Percentiles rank a stretch among this genome's conserved stretches.
Evolutionary conservation across 2,797 vertebrate species (phyloP).

Genomic region (Chelidonichthys spinosus): DNA sequence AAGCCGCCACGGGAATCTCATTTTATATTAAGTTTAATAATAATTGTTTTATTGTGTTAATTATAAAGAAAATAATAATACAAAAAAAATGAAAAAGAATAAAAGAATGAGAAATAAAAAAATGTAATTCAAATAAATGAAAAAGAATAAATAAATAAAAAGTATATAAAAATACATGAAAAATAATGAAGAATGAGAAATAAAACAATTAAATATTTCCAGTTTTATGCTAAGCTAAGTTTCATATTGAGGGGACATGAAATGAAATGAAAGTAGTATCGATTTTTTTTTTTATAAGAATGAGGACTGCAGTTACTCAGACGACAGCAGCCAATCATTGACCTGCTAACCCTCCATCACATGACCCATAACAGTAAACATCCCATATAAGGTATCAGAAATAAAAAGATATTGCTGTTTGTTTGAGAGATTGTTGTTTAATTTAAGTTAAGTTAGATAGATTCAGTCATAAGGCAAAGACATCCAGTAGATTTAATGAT

Average conservation of each 20-base stretch:
- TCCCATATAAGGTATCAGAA: neutral
- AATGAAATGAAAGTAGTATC: too few species aligned
- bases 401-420: conserved; percentile 7
- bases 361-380: neutral
- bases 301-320: neutral
- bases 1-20: too few species aligned
- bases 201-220: too few species aligned
- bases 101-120: too few species aligned
- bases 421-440: neutral
- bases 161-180: too few species aligned
- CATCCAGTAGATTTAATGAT: neutral
- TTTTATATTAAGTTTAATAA: too few species aligned
- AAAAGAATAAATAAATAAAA: too few species aligned
- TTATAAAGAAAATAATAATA: neutral
- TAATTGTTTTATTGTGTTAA: too few species aligned
- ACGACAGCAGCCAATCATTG: neutral
- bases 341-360: neutral
- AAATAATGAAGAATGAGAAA: too few species aligned
- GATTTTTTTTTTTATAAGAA: neutral
- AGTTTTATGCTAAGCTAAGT: too few species aligned
- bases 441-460: conserved; percentile 9
- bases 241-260: too few species aligned
- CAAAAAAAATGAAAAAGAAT: neutral
- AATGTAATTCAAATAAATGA: too few species aligned
- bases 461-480: conserved; percentile 23